These are phyloP conservation scores for Crotophaga sulcirostris DNA, from an alignment of 2,113 vertebrate species.

Conservation along the genomic window DNA sequence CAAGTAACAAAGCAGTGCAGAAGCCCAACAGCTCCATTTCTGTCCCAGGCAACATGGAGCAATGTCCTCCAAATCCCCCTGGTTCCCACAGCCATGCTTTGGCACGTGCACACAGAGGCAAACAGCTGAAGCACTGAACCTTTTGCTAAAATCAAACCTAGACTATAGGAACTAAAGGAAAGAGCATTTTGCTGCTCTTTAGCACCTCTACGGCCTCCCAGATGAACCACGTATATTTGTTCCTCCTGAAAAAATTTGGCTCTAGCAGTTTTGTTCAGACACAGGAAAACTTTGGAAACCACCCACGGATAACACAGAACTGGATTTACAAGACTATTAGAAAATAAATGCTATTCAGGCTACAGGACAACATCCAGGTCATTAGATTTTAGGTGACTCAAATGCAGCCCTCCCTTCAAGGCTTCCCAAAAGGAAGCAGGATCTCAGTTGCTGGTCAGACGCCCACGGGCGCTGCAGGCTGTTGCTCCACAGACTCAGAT, in stretches of 20 bases:
- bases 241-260: background rate
- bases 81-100: background rate
- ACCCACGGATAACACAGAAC: background rate
- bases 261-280: background rate
- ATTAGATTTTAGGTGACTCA: fast-evolving
- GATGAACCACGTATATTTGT: background rate
- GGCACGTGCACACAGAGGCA: background rate
- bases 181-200: background rate
- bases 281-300: background rate
- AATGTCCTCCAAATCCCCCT: background rate
- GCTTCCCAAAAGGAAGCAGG: background rate
- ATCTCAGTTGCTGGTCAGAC: background rate
- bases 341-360: background rate
- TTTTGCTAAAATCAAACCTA: background rate
- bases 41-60: background rate
- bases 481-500: background rate
- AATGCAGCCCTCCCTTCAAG: fast-evolving
- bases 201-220: background rate
- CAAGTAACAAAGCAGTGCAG: background rate
- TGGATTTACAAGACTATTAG: background rate
- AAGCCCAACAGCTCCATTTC: background rate
- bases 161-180: background rate
- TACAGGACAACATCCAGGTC: background rate
- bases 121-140: background rate
- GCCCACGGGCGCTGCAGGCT: background rate